phyloP scores from a whole-genome alignment of 1,140 invertebrate genomes.

The Anthonomus grandis region DNA sequence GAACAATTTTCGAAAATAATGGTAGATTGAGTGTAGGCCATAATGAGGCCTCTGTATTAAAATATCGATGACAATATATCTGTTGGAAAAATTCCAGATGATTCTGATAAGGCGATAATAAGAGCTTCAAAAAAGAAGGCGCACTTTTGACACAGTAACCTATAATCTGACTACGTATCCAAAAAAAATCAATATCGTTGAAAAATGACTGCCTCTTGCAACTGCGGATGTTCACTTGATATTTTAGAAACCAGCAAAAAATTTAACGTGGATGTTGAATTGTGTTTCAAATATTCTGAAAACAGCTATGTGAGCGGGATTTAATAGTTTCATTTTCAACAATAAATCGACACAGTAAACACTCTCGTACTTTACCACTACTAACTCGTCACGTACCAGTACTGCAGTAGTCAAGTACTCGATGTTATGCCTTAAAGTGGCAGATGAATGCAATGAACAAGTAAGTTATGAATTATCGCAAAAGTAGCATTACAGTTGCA shows the following conservation, averaged over 20 bases:
- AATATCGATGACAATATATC: constrained; percentile 6
- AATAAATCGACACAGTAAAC: constrained; percentile 29
- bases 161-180: constrained; percentile 4
- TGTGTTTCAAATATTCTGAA: constrained; percentile 28
- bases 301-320: constrained; percentile 37
- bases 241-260: constrained; percentile 5
- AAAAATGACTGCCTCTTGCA: constrained; percentile 7
- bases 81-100: not conserved
- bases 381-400: constrained; percentile 44
- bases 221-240: constrained; percentile 2
- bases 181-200: constrained; percentile 15
- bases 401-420: constrained; percentile 41
- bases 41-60: too few relatives aligned
- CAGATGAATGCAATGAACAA: constrained; percentile 36
- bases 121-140: not conserved
- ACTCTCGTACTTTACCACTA: constrained; percentile 38
- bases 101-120: not conserved
- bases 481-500: constrained; percentile 45
- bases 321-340: constrained; percentile 27
- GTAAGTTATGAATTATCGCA: constrained; percentile 44
- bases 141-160: not conserved
- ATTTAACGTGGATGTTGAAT: constrained; percentile 28
- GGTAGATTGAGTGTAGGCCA: too few relatives aligned
- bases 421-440: constrained; percentile 35
- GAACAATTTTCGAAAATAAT: too few relatives aligned